A percentile compares a stretch with the other conserved stretches of the same genome.
phyloP scores from a whole-genome alignment of 2,113 vertebrate genomes.

The Struthio camelus region DNA sequence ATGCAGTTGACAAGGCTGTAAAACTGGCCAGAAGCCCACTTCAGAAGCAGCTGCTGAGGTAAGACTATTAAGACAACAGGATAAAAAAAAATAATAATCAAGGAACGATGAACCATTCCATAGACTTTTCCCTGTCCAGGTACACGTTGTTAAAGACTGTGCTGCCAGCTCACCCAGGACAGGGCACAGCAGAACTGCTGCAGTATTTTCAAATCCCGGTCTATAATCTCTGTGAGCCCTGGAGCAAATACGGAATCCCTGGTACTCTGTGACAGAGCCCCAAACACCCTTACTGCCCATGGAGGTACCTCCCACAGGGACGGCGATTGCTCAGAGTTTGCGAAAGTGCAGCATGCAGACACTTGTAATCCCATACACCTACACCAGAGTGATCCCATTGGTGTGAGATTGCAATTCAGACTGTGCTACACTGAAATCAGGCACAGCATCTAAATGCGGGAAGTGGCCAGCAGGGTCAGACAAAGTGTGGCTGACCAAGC shows the following conservation, averaged over 20 bases:
- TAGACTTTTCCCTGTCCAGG: background rate
- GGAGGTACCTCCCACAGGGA: background rate
- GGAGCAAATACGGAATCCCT: background rate
- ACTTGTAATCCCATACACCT: rapidly evolving
- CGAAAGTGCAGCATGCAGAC: background rate
- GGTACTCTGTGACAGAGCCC: background rate
- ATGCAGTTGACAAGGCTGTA: background rate
- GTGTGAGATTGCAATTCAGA: background rate
- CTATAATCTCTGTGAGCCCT: background rate
- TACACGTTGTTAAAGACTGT: background rate
- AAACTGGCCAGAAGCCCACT: background rate
- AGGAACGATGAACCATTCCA: background rate
- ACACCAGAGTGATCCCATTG: rapidly evolving
- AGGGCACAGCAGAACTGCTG: background rate
- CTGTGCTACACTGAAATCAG: no score
- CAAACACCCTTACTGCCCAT: background rate
- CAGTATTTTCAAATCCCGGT: background rate
- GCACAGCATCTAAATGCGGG: rapidly evolving
- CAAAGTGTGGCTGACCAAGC: background rate
- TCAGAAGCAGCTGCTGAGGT: background rate
- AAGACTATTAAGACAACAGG: background rate
- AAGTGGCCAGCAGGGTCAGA: rapidly evolving
- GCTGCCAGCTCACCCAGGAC: background rate
- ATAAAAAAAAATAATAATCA: background rate
- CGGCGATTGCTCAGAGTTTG: background rate